A percentile compares a stretch with the other conserved stretches of the same genome.
Evolutionary conservation across 2,888 invertebrate species (phyloP).

Genomic region (Podotricha telesiphe): DNA sequence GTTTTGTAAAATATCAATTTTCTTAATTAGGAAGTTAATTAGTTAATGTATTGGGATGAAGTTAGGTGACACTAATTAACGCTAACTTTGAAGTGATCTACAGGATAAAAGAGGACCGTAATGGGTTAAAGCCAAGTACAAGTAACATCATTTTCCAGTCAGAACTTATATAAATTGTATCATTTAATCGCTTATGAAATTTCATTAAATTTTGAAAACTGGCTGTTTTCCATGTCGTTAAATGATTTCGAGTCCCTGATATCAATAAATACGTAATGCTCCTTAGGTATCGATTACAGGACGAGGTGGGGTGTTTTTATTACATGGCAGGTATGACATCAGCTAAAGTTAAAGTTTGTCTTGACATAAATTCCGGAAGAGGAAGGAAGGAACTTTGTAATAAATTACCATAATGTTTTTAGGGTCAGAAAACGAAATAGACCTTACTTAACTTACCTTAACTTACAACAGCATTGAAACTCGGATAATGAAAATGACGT

Average conservation of each 20-base stretch:
- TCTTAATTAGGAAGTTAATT: conserved; percentile 49
- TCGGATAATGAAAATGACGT: too few species aligned
- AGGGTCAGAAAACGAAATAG: conserved; percentile 9
- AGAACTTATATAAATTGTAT: neutral
- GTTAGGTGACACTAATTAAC: conserved; percentile 51
- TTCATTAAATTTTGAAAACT: neutral
- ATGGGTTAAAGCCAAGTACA: neutral
- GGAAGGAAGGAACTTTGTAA: conserved; percentile 21
- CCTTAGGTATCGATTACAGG: conserved; percentile 67
- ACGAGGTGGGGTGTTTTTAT: conserved; percentile 65
- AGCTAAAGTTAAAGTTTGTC: conserved; percentile 52
- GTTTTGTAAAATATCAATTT: neutral
- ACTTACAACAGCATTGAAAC: too few species aligned
- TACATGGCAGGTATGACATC: conserved; percentile 63
- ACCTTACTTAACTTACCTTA: too few species aligned
- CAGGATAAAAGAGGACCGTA: conserved; percentile 20
- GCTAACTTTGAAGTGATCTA: conserved; percentile 43
- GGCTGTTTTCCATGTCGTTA: conserved; percentile 54
- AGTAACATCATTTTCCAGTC: too few species aligned
- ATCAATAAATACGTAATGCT: conserved; percentile 76
- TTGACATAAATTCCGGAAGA: conserved; percentile 41
- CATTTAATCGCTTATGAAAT: neutral
- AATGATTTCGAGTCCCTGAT: conserved; percentile 53
- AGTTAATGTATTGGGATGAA: conserved; percentile 59
- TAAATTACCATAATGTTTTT: conserved; percentile 32